Evolutionary conservation across 2,113 vertebrate species (phyloP).

Genomic region (Tonatia bakeri): DNA sequence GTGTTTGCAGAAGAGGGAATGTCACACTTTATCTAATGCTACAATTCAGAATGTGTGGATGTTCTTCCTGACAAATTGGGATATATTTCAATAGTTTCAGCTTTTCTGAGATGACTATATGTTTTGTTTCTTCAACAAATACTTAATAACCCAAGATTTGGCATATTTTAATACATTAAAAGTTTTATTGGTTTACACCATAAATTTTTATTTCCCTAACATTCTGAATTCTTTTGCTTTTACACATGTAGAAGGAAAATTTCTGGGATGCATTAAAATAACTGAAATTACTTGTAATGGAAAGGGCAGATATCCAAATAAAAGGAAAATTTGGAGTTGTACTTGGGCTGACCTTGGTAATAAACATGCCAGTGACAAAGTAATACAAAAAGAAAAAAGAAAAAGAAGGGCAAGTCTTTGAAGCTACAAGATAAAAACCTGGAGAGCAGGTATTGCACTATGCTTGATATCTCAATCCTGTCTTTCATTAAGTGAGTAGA

Average conservation of each 20-base stretch:
- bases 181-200: not conserved
- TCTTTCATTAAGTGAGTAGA: not conserved
- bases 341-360: not conserved
- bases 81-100: not conserved
- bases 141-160: not conserved
- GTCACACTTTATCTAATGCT: not conserved
- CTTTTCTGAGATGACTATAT: not conserved
- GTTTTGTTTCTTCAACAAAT: not conserved
- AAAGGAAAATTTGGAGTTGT: not conserved
- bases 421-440: not conserved
- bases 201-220: not conserved
- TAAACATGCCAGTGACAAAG: not conserved
- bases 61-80: not conserved
- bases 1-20: not conserved
- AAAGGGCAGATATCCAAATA: not conserved
- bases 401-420: not conserved
- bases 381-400: not conserved
- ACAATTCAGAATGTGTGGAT: not conserved
- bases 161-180: not conserved
- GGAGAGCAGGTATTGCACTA: not conserved
- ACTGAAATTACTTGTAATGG: not conserved
- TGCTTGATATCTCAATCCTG: not conserved
- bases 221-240: conserved; percentile 2
- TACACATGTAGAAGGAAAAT: not conserved
- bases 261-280: not conserved